A percentile compares a stretch with the other conserved stretches of the same genome.
phyloP scores from a whole-genome alignment of 1,140 invertebrate genomes.

The Monochamus saltuarius region DNA sequence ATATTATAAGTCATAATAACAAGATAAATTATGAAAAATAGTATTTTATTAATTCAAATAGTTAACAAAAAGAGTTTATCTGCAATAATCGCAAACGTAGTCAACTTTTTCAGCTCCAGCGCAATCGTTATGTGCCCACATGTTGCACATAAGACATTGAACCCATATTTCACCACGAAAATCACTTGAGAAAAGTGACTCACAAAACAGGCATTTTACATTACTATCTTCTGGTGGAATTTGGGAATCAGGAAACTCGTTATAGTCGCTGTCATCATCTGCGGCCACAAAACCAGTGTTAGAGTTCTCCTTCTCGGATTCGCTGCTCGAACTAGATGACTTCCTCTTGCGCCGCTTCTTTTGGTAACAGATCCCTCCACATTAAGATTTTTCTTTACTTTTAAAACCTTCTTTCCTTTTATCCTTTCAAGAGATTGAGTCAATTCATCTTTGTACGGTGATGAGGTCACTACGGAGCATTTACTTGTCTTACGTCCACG shows the following conservation, averaged over 20 bases:
- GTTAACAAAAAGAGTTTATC: too few relatives aligned
- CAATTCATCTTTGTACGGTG: conserved; percentile 2
- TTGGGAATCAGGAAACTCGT: conserved; percentile 10
- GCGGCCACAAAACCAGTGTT: conserved; percentile 3
- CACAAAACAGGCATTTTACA: conserved; percentile 11
- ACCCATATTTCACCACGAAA: conserved; percentile 30
- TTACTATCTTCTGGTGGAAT: conserved; percentile 10
- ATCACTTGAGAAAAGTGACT: conserved; percentile 25
- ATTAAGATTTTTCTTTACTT: conserved; percentile 6
- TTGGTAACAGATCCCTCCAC: conserved; percentile 2
- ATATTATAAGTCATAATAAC: neutral
- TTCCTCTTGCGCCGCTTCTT: conserved; percentile 2
- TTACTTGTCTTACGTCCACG: neutral
- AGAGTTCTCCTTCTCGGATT: neutral
- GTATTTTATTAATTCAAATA: too few relatives aligned
- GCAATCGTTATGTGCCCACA: conserved; percentile 31
- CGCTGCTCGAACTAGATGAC: neutral
- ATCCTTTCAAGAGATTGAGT: neutral
- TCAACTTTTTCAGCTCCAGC: conserved; percentile 24
- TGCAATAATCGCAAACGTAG: conserved; percentile 18
- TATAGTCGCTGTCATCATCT: conserved; percentile 4
- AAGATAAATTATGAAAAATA: neutral
- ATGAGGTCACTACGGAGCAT: neutral
- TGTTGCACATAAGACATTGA: conserved; percentile 29
- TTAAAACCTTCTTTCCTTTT: conserved; percentile 1